Percentiles rank a stretch among this genome's conserved stretches.
Conservation (phyloP, 2,113 vertebrate species). For the Herpetotheres cachinnans region DNA sequence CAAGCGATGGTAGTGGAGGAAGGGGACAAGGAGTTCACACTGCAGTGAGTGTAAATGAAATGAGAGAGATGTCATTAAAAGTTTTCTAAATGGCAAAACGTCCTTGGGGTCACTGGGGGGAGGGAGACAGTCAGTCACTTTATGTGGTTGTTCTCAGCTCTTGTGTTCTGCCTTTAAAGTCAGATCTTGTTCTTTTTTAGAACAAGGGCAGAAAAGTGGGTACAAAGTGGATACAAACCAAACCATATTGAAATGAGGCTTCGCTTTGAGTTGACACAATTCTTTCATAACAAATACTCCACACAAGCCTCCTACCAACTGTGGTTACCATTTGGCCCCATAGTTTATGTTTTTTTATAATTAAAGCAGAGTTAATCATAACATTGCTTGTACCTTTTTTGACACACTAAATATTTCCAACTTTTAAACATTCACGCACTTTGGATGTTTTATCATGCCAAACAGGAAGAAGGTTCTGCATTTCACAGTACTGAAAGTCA, state of each 20-base stretch:
- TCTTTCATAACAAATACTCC: neutral
- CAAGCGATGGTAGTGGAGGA: neutral
- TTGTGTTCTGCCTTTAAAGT: neutral
- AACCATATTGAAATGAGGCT: neutral
- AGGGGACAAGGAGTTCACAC: neutral
- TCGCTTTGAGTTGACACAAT: neutral
- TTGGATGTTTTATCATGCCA: neutral
- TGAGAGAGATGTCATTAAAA: neutral
- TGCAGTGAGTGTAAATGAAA: neutral
- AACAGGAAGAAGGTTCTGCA: neutral
- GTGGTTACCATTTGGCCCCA: neutral
- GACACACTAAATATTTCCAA: neutral
- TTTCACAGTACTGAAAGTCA: neutral
- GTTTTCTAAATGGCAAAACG: neutral
- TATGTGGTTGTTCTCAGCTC: neutral
- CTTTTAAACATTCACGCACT: neutral
- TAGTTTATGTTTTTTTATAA: neutral
- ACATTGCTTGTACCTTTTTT: neutral
- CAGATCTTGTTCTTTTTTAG: neutral
- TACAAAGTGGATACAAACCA: neutral
- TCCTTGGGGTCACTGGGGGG: neutral
- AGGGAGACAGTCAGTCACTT: neutral
- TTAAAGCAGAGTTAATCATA: neutral
- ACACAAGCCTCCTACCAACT: neutral
- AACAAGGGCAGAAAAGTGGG: neutral